Conservation (phyloP, 2,797 vertebrate genomes). For the Lepidocolaptes lacrymiger region DNA sequence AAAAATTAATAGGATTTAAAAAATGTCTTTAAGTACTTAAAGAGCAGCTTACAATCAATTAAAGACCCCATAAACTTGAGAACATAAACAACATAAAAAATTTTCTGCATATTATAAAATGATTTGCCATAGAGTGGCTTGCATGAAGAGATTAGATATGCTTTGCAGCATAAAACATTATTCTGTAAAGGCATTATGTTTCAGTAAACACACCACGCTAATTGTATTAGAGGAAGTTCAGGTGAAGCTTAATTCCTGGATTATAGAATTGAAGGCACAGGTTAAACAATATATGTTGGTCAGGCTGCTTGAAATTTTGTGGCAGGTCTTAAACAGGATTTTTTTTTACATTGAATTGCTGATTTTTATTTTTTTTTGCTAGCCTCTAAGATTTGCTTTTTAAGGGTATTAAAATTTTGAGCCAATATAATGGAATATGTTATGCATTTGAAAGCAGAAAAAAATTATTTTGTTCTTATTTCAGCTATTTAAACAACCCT, state of each 20-base stretch:
- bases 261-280: neutral
- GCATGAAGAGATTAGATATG: conserved; percentile 55
- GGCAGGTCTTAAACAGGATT: neutral
- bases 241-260: conserved; percentile 57
- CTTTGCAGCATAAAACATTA: conserved; percentile 41
- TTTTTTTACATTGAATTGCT: neutral
- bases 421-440: neutral
- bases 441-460: neutral
- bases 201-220: conserved; percentile 52
- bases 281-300: neutral
- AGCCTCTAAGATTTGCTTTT: neutral
- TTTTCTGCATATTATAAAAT: conserved; percentile 43
- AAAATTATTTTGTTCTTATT: neutral
- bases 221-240: conserved; percentile 55
- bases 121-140: conserved; percentile 34
- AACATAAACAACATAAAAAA: conserved; percentile 37
- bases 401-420: neutral
- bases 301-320: conserved; percentile 4
- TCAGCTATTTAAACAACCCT: neutral
- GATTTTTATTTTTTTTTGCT: neutral
- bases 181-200: conserved; percentile 60
- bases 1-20: conserved; percentile 19
- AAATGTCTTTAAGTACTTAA: conserved; percentile 22
- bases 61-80: conserved; percentile 6
- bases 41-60: conserved; percentile 54